A percentile compares a stretch with the other conserved stretches of the same genome.
These are phyloP conservation scores for Plemyria rubiginata DNA, from an alignment of 2,888 invertebrate genomes.

Conservation along the genomic window DNA sequence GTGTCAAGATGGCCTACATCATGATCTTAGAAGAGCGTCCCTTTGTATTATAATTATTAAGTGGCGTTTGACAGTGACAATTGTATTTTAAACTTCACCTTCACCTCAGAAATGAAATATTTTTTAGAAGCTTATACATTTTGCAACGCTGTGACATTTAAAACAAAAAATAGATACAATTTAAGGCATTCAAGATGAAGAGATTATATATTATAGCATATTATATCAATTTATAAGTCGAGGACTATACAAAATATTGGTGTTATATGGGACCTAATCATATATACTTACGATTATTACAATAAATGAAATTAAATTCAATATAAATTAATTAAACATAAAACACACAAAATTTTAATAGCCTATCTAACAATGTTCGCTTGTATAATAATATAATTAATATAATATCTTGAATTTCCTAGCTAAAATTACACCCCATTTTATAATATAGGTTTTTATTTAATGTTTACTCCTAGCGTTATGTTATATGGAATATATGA, in stretches of 20 bases:
- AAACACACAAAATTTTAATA: conserved; percentile 53
- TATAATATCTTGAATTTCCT: conserved; percentile 70
- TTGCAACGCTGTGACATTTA: conserved; percentile 52
- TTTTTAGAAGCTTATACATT: conserved; percentile 47
- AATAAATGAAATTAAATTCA: conserved; percentile 25
- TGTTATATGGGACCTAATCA: conserved; percentile 49
- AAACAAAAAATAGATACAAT: conserved; percentile 38
- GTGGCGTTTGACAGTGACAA: too few species aligned
- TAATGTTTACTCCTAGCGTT: conserved; percentile 48
- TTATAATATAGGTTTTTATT: conserved; percentile 54
- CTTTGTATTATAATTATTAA: too few species aligned
- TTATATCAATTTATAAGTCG: conserved; percentile 40
- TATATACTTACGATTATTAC: conserved; percentile 40
- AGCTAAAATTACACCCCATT: conserved; percentile 65
- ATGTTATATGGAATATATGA: conserved; percentile 56
- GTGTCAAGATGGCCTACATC: too few species aligned
- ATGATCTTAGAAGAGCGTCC: too few species aligned
- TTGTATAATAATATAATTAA: conserved; percentile 62
- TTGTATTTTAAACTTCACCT: too few species aligned
- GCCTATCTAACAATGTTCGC: conserved; percentile 73
- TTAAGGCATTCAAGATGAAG: conserved; percentile 49
- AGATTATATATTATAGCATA: conserved; percentile 37
- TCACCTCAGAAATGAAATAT: not conserved
- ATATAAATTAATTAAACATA: conserved; percentile 26
- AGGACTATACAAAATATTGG: conserved; percentile 48